A percentile compares a stretch with the other conserved stretches of the same genome.
Evolutionary conservation across 2,888 invertebrate genomes (phyloP).

Genomic region (Lathronympha strigana): DNA sequence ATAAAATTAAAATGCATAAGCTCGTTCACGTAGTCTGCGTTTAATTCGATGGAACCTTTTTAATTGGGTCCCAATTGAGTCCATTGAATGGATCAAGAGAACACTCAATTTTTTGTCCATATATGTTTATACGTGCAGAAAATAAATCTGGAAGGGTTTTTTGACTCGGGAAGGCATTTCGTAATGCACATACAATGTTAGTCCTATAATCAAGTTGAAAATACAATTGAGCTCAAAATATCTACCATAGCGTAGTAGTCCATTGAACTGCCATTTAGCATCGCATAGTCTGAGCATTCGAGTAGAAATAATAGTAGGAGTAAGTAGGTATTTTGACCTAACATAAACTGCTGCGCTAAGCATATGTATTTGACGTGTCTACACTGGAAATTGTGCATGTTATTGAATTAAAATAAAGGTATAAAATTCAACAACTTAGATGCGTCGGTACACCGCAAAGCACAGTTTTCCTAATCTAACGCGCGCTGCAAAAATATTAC

Average conservation of each 20-base stretch:
- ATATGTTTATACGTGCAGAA: background rate
- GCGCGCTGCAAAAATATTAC: background rate
- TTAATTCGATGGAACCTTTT: no score
- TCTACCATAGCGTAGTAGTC: constrained; percentile 39
- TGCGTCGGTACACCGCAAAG: background rate
- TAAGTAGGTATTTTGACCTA: background rate
- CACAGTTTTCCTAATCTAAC: constrained; percentile 2
- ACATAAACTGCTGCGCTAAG: background rate
- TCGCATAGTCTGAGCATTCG: constrained; percentile 34
- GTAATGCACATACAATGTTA: constrained; percentile 2
- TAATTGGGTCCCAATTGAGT: no score
- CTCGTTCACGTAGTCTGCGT: no score
- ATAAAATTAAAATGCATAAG: no score
- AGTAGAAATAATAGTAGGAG: constrained; percentile 31
- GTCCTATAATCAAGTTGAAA: constrained; percentile 12
- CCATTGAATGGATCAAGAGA: no score
- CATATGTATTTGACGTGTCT: background rate
- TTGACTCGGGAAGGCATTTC: background rate
- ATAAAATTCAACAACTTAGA: background rate
- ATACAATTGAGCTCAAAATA: constrained; percentile 37
- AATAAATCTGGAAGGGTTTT: background rate
- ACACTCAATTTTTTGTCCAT: no score
- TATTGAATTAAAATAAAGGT: background rate
- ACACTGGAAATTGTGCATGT: background rate
- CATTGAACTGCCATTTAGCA: constrained; percentile 35